Percentiles rank a stretch among this genome's conserved stretches.
Evolutionary conservation across 2,113 vertebrate genomes (phyloP).

Genomic region (Colinus virginianus): DNA sequence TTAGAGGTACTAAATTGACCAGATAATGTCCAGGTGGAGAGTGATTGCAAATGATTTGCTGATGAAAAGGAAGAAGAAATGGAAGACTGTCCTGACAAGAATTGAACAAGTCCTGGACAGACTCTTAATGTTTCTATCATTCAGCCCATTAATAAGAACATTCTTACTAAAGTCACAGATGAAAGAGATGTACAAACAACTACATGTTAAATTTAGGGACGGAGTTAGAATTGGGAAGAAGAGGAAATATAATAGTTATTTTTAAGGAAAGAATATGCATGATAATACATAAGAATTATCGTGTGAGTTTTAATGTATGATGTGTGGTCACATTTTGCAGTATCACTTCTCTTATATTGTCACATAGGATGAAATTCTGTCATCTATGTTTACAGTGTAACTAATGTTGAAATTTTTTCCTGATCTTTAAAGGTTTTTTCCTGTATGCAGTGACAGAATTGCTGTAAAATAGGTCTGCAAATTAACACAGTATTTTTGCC

Average conservation of each 20-base stretch:
- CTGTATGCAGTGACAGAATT: background rate
- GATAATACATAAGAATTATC: background rate
- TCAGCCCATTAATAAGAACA: background rate
- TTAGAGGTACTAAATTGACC: background rate
- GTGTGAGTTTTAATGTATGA: background rate
- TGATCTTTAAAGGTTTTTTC: background rate
- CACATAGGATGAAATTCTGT: background rate
- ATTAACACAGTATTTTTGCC: background rate
- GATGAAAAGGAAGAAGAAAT: background rate
- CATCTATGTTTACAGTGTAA: background rate
- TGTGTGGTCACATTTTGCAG: background rate
- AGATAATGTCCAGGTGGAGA: background rate
- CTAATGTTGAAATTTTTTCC: background rate
- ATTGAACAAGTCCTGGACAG: too few relatives aligned
- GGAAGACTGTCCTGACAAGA: background rate
- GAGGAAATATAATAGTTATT: background rate
- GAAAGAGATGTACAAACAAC: background rate
- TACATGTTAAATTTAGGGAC: background rate
- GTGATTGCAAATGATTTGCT: background rate
- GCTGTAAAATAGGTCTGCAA: background rate
- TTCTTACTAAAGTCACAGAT: background rate
- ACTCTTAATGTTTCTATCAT: background rate
- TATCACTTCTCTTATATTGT: background rate
- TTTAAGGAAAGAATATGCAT: background rate
- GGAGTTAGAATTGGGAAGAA: background rate